phyloP scores from a whole-genome alignment of 1,140 invertebrate species.

The Bombus cullumanus region DNA sequence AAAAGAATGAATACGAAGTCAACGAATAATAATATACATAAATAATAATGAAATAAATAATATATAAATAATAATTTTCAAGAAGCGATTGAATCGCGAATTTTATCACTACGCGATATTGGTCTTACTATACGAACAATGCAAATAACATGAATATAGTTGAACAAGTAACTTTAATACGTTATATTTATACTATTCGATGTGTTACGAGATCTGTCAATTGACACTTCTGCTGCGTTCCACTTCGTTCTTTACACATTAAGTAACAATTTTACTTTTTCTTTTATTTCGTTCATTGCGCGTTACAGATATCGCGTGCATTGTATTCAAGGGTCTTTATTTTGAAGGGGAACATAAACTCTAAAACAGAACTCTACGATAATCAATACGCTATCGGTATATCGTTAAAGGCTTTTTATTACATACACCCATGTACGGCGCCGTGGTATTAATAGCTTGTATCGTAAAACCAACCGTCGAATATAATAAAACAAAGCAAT shows the following conservation, averaged over 20 bases:
- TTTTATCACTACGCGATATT: no score
- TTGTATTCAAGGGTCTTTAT: background rate
- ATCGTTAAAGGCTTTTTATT: constrained; percentile 36
- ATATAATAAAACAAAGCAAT: background rate
- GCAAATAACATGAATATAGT: background rate
- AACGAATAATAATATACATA: no score
- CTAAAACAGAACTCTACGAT: constrained; percentile 38
- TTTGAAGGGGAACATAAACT: constrained; percentile 33
- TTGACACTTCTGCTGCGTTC: background rate
- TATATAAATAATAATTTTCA: no score
- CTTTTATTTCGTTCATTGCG: background rate
- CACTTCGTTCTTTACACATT: background rate
- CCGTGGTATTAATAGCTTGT: constrained; percentile 24
- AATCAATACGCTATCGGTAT: constrained; percentile 38
- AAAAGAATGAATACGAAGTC: no score
- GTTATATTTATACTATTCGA: background rate
- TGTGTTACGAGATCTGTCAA: no score
- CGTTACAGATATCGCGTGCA: background rate
- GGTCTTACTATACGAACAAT: no score
- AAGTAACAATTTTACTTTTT: background rate
- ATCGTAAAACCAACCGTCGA: constrained; percentile 20
- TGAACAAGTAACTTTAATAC: background rate
- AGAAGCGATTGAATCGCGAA: no score
- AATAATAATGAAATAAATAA: no score
- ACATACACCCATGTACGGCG: background rate